Base-by-base conservation (phyloP, 2,113 vertebrate genomes). In the Pogonocichla stellata region DNA sequence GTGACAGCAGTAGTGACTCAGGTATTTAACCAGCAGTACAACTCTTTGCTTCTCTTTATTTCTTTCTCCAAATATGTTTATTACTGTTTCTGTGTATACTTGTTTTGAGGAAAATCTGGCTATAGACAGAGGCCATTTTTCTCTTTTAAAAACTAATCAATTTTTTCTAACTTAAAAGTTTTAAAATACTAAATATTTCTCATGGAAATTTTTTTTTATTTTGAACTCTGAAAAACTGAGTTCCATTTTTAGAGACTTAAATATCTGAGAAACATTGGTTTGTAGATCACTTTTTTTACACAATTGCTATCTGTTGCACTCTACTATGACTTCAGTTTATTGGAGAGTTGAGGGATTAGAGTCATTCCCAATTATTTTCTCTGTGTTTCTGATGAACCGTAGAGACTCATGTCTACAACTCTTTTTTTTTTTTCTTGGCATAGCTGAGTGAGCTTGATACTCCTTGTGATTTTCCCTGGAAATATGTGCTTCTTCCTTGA, bases 1-100 rank as follows among this genome's bases (percentile, higher is more conserved):
- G 97, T 34, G 95, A 77, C 61, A 88, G 86, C 65, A 98, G 98
- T 91, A 98, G 97, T 24, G 98, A 98, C 92, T 98, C 99, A 96
- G 99, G 99, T 99, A 97, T 15, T 67, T 58, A 38, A 84, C 12
- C 57, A 33, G 9, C 17, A 69, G 4, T 36, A 45, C 34, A 66
- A 47, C 23, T 19, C 17, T 47, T 40, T 19, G 17, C 16, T 64
- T 64, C 9, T 73, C 57, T 93, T 23, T 51, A 23, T 54, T 86
- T 80, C 36, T n/a, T 66, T 50, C n/a, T 67, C 3, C 80, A 6
- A 25, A 18, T 8, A 22, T 40, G 3, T 47, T 54, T 70, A 33
- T 71, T 86, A 25, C 9, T 61, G 3, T 56, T 51, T 26, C 14
- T 50, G 9, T 17, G 2, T 80, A 16, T 86, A 33, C 22, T 72